A percentile compares a stretch with the other conserved stretches of the same genome.
phyloP scores from a whole-genome alignment of 2,888 invertebrate species.

The Tigriopus californicus region DNA sequence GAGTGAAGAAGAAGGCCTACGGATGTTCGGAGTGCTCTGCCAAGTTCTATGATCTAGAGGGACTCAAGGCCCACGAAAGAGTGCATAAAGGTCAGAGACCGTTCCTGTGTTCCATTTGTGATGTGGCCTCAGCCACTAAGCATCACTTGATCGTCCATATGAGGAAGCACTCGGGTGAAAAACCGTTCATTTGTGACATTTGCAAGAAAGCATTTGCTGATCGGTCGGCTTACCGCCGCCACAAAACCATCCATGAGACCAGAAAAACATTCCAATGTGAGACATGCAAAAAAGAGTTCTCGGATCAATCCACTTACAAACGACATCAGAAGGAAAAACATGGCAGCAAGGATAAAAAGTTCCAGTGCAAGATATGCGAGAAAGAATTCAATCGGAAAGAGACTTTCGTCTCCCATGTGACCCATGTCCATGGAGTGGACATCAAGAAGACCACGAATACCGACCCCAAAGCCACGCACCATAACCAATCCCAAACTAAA shows the following conservation, averaged over 20 bases:
- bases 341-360: neutral
- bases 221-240: neutral
- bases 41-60: neutral
- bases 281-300: neutral
- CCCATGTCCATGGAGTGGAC: neutral
- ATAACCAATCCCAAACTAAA: too few species aligned
- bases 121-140: neutral
- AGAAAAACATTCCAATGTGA: neutral
- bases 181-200: conserved; percentile 3
- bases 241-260: neutral
- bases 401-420: neutral
- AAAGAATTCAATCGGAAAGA: conserved; percentile 5
- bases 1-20: conserved; percentile 5
- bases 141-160: neutral
- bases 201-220: conserved; percentile 1
- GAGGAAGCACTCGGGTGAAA: conserved; percentile 2
- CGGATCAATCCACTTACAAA: conserved; percentile 1
- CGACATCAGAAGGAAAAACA: conserved; percentile 5
- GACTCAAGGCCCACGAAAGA: conserved; percentile 1
- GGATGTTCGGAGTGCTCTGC: neutral
- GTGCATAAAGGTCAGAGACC: neutral
- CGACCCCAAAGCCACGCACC: neutral
- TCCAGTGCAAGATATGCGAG: neutral
- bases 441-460: neutral
- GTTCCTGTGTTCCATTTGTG: neutral